Conservation (phyloP, 2,113 vertebrate species). For the Pogona vitticeps region DNA sequence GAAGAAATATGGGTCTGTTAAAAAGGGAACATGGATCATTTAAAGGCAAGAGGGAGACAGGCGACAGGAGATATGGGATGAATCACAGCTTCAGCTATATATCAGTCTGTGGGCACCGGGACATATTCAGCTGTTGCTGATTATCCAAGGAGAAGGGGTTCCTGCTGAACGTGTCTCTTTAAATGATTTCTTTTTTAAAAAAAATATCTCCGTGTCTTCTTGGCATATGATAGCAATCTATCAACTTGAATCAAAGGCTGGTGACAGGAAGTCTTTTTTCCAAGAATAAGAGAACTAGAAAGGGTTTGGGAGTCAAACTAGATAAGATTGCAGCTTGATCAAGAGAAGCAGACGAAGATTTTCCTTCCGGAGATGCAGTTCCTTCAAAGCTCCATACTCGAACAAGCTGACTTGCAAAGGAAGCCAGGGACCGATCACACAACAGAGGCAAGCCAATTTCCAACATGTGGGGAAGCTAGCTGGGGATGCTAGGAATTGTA, state of each 20-base stretch:
- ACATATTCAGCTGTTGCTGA: constrained; percentile 45
- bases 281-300: not conserved
- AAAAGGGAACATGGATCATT: constrained; percentile 10
- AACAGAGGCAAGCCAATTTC: too few species aligned
- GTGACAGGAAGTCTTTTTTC: not conserved
- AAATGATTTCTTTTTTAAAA: constrained; percentile 44
- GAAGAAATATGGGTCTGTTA: constrained; percentile 28
- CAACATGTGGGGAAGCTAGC: too few species aligned
- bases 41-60: constrained; percentile 33
- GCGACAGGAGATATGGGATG: not conserved
- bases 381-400: too few species aligned
- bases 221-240: constrained; percentile 38
- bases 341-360: too few species aligned
- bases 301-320: not conserved
- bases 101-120: not conserved
- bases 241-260: constrained; percentile 7
- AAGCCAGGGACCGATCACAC: too few species aligned
- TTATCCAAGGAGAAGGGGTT: constrained; percentile 25
- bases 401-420: too few species aligned
- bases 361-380: too few species aligned
- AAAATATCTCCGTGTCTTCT: not conserved
- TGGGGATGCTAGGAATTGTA: too few species aligned
- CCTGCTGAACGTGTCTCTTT: not conserved
- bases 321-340: too few species aligned
- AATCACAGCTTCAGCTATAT: constrained; percentile 25